A percentile compares a stretch with the other conserved stretches of the same genome.
Conservation (phyloP, 2,888 invertebrate species). For the Sussaba pulchella region DNA sequence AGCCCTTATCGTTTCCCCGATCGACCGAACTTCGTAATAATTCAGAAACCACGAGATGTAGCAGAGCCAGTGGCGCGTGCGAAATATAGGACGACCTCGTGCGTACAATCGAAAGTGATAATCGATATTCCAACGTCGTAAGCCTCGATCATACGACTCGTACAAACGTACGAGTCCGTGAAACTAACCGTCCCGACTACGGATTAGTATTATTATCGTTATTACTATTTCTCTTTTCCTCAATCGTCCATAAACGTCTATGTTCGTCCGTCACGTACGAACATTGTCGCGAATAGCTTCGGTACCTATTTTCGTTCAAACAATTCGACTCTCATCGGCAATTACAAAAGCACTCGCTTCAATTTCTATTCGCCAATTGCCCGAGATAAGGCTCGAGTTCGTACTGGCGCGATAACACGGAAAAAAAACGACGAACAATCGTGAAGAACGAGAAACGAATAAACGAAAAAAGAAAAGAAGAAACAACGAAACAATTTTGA, state of each 20-base stretch:
- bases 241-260: too few relatives aligned
- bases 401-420: background rate
- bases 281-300: background rate
- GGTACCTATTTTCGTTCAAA: background rate
- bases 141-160: constrained; percentile 4
- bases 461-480: background rate
- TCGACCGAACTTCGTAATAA: too few relatives aligned
- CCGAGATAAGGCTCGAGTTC: background rate
- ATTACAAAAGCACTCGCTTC: background rate
- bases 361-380: background rate
- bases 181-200: constrained; percentile 21
- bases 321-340: constrained; percentile 10
- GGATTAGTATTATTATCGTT: background rate
- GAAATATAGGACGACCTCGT: constrained; percentile 16
- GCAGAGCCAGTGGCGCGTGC: too few relatives aligned
- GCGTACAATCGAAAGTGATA: constrained; percentile 40
- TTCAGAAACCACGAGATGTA: too few relatives aligned
- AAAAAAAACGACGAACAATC: background rate
- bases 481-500: background rate
- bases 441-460: background rate
- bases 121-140: constrained; percentile 50
- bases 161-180: constrained; percentile 4
- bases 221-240: background rate
- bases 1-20: too few relatives aligned
- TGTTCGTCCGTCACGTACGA: background rate